Evolutionary conservation across 1,140 invertebrate species (phyloP), one percentile per base, ranked within the genome.

Genomic region (Bombus pascuorum): DNA sequence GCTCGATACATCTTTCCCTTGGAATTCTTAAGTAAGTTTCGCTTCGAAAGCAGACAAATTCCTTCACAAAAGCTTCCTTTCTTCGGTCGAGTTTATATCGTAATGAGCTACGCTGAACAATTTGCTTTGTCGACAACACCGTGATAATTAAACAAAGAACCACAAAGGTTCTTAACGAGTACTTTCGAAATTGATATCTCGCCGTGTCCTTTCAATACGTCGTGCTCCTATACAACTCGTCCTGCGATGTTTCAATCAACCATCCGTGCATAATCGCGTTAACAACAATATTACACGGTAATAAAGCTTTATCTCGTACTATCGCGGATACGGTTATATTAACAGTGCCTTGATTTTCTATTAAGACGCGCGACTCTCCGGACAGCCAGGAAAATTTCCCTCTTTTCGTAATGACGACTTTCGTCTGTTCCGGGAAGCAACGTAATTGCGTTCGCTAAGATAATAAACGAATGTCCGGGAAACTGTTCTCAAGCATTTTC

Each of bases 241-340:
- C 18, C 32, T 42, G 34, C 37, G 32, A 47, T 74, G 85, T 70
- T 10, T 83, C 57, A 57, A 65, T 57, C 70, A 37, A 42, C 32
- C 25, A 22, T 18, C 47, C 37, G 22, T 39, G 70, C 71, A 57
- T 86, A 87, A 81, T 87, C 71, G 65, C 70, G 72, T 87, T 75
- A 75, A 83, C 71, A 81, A 81, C 72, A 85, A 81, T 71, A 73
- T 70, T 71, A 65, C 39, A 65, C 10, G 65, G 71, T 75, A 76
- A 81, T 68, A 79, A 87, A 81, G 81, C 75, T 62, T 34, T 53
- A 22, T 53, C 47, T 18, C 47, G 47, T 22, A 8, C 47, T 53
- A 53, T 53, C 47, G 6, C 47, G 47, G 18, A 53, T 22, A 53
- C 47, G 47, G 18, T 18, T 53, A 22, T 53, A 53, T 53, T 22